These are phyloP conservation scores for Aphelenchoides fujianensis DNA, from an alignment of 1,140 invertebrate genomes.

Conservation along the genomic window DNA sequence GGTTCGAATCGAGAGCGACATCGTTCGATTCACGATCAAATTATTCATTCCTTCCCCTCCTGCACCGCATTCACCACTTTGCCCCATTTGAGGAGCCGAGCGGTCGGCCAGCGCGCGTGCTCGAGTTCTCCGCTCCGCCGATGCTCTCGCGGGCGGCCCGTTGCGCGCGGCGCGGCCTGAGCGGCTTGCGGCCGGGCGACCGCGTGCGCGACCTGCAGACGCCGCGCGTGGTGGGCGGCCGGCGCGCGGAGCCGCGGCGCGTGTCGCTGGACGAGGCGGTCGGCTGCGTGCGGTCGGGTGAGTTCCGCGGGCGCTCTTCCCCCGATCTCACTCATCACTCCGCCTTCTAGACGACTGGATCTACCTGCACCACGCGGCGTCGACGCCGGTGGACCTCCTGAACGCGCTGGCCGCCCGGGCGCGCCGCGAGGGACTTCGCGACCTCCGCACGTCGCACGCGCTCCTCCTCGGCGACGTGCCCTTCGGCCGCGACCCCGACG, in stretches of 20 bases:
- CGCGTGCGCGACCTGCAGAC: not conserved
- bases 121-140: no score
- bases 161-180: not conserved
- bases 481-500: not conserved
- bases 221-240: not conserved
- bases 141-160: not conserved
- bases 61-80: no score
- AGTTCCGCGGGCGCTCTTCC: not conserved
- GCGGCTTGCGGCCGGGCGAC: not conserved
- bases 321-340: not conserved
- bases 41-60: no score
- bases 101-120: no score
- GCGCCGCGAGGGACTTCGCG: slow-evolving; percentile 17
- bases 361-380: slow-evolving; percentile 36
- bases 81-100: no score
- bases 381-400: slow-evolving; percentile 45
- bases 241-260: not conserved
- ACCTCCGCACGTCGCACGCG: slow-evolving; percentile 40
- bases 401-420: slow-evolving; percentile 27
- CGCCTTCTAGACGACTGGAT: slow-evolving; percentile 31
- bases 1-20: no score
- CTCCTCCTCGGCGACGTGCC: slow-evolving; percentile 38
- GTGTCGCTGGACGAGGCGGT: slow-evolving; percentile 2
- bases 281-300: slow-evolving; percentile 1
- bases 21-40: no score